Evolutionary conservation across 1,140 invertebrate species (phyloP).

Genomic region (Halotydeus destructor): DNA sequence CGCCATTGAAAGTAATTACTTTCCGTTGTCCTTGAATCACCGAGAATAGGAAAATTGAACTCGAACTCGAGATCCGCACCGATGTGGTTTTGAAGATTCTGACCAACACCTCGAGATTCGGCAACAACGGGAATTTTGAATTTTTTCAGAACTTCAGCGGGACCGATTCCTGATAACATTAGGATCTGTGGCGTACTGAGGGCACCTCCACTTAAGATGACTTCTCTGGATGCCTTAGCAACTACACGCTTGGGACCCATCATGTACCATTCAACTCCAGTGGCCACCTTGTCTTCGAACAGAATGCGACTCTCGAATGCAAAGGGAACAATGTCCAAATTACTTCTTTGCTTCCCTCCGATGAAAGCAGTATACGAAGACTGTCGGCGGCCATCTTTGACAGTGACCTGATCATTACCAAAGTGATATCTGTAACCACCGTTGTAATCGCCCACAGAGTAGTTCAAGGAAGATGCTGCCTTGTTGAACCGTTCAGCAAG

Average conservation of each 20-base stretch:
- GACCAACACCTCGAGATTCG: constrained; percentile 6
- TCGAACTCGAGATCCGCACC: constrained; percentile 1
- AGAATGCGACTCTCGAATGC: constrained; percentile 15
- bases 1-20: too few species aligned
- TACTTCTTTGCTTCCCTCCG: constrained; percentile 37
- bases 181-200: constrained; percentile 8
- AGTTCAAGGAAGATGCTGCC: too few species aligned
- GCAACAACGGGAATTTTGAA: constrained; percentile 1
- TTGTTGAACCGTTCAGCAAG: too few species aligned
- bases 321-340: constrained; percentile 42
- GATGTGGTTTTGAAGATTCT: constrained; percentile 10
- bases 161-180: constrained; percentile 17
- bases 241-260: neutral
- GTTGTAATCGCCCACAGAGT: too few species aligned
- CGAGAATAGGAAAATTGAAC: too few species aligned
- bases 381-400: too few species aligned
- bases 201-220: constrained; percentile 11
- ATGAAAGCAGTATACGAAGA: too few species aligned
- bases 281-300: too few species aligned
- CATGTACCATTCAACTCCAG: neutral
- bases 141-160: constrained; percentile 20
- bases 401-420: too few species aligned
- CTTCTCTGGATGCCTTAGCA: constrained; percentile 8
- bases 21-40: too few species aligned
- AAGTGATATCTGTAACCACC: too few species aligned